Evolutionary conservation across 2,797 vertebrate species (phyloP), one percentile per base, ranked within the genome.

Genomic region (Heterohyrax brucei): DNA sequence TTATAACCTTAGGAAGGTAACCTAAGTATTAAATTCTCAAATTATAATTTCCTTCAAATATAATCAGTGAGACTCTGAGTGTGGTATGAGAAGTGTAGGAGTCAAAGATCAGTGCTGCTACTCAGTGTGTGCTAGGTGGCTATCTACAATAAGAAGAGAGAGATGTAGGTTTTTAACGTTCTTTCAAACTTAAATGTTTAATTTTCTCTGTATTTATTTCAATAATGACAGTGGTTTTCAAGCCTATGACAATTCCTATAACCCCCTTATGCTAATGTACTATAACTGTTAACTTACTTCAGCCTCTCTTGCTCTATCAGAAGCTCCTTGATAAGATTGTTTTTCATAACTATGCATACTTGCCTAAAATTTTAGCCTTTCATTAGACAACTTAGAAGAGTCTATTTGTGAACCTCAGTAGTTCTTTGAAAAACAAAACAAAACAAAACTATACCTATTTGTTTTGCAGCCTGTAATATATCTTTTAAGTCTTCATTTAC

Each of bases 381-480:
- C 16, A 70, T 5, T 64, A 68, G 48, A 66, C 0, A 93, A 33
- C 48, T 88, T 87, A 92, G 39, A 95, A 12, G 14, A 84, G 62
- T 62, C 6, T 90, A 66, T 21, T 92, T 92, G 86, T 76, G 19
- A 95, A 94, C 8, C 22, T 80, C 30, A 85, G 9, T 66, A 22
- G 9, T 61, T 96, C 46, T 80, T 50, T 73, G 48, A 87, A 96
- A 94, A 91, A 61, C 84, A 82, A 4, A 76, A 48, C 28, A 76
- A 76, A 75, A 76, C 39, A 88, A 68, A 88, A 96, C 44, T 97
- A 97, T 99, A 99, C 99, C 99, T 90, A 99, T 99, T 97, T 99
- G 99, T 98, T 99, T 99, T 98, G 99, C 99, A 98, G 99, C 99
- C 97, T 99, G 98, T 80, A 99, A 98, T 97, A 99, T 98, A 96